Conservation (phyloP, 2,888 invertebrate genomes). For the Drosophila ustulata region DNA sequence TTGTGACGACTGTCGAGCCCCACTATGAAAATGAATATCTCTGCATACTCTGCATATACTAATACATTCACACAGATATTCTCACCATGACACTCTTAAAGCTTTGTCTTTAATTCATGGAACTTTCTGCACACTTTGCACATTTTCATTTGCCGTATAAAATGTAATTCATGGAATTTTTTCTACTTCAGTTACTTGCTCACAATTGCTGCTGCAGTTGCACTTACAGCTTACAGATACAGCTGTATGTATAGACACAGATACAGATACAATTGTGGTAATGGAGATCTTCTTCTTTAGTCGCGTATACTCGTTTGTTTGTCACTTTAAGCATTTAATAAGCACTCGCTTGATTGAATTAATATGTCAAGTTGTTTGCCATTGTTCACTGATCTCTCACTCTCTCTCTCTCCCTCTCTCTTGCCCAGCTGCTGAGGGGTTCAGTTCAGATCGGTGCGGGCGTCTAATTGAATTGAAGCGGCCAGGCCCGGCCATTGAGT, state of each 20-base stretch:
- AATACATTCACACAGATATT: slow-evolving; percentile 19
- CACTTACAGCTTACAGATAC: not conserved
- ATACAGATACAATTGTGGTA: slow-evolving; percentile 35
- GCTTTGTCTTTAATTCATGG: slow-evolving; percentile 65
- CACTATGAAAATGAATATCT: slow-evolving; percentile 56
- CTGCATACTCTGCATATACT: slow-evolving; percentile 3
- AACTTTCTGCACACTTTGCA: slow-evolving; percentile 67
- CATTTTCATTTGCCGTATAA: slow-evolving; percentile 45
- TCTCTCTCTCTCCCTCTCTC: not conserved
- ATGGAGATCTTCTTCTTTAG: slow-evolving; percentile 32
- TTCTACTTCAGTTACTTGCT: slow-evolving; percentile 25
- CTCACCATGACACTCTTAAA: slow-evolving; percentile 51
- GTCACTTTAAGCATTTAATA: slow-evolving; percentile 74
- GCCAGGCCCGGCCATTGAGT: slow-evolving; percentile 52
- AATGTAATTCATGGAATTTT: slow-evolving; percentile 69
- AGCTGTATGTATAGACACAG: not conserved
- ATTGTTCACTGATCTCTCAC: slow-evolving; percentile 43
- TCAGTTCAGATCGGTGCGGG: slow-evolving; percentile 39
- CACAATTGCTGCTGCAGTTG: not conserved
- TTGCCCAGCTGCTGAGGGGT: not conserved
- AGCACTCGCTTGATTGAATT: slow-evolving; percentile 75
- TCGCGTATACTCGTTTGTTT: slow-evolving; percentile 47
- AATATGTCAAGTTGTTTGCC: slow-evolving; percentile 59
- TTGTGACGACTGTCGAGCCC: slow-evolving; percentile 33
- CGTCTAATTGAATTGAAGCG: slow-evolving; percentile 73